Conservation (phyloP, 2,888 invertebrate species). For the Arrhopalites spinosus region DNA sequence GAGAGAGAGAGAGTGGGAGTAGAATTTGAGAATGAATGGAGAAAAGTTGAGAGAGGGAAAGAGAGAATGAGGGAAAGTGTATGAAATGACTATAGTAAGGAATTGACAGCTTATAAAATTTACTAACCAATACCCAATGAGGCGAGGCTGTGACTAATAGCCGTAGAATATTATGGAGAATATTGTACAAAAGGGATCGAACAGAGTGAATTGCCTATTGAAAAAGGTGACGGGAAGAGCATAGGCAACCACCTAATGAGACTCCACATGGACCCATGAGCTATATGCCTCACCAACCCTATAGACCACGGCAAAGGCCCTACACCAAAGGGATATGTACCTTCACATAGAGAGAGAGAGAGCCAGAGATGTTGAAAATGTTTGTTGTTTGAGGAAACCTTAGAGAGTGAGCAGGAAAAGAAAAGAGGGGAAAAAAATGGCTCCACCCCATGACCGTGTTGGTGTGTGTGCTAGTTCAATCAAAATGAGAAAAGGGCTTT, state of each 20-base stretch:
- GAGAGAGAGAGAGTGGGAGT: no score
- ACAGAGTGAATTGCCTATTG: not conserved
- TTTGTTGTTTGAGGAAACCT: not conserved
- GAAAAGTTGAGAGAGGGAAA: no score
- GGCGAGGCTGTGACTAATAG: not conserved
- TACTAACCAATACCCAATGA: conserved; percentile 2
- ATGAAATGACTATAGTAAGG: no score
- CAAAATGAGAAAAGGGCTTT: not conserved
- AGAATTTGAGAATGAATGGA: no score
- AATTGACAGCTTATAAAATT: conserved; percentile 2
- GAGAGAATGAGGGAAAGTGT: no score
- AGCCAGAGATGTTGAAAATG: not conserved
- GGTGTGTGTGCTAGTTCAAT: conserved; percentile 4
- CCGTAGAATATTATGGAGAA: not conserved
- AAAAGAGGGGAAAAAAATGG: not conserved
- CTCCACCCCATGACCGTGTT: conserved; percentile 7
- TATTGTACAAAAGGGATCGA: no score
- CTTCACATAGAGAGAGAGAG: not conserved
- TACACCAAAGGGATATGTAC: not conserved
- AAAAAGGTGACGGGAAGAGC: not conserved
- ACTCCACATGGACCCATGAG: not conserved
- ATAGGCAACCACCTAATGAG: no score
- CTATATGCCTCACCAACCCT: not conserved
- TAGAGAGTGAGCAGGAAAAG: not conserved
- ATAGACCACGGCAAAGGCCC: not conserved